Conservation (phyloP, 2,888 invertebrate species). For the Pristionchus exspectatus region DNA sequence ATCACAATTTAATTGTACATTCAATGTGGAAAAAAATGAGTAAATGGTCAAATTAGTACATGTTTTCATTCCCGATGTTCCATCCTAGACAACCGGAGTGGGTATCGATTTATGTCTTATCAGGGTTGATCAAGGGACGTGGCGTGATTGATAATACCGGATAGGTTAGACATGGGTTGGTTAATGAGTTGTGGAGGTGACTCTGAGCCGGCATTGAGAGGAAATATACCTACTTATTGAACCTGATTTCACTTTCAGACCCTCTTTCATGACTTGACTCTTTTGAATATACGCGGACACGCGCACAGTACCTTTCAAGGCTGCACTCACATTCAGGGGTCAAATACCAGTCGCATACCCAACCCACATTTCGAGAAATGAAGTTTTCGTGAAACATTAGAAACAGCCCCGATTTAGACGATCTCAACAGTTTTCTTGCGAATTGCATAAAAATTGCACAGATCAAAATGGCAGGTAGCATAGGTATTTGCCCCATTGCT, state of each 20-base stretch:
- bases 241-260: slow-evolving; percentile 17
- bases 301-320: slow-evolving; percentile 25
- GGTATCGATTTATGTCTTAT: neutral
- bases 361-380: too few species aligned
- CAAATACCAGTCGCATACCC: neutral
- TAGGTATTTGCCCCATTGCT: too few species aligned
- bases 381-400: too few species aligned
- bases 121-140: neutral
- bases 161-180: neutral
- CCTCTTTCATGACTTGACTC: neutral
- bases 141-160: slow-evolving; percentile 5
- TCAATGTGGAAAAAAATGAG: neutral
- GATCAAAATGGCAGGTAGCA: too few species aligned
- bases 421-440: too few species aligned
- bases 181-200: neutral
- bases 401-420: too few species aligned
- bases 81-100: neutral
- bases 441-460: too few species aligned
- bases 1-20: neutral
- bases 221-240: neutral
- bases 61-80: neutral
- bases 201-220: neutral
- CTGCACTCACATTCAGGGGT: neutral
- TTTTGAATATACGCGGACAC: neutral
- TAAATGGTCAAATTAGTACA: neutral